phyloP scores from a whole-genome alignment of 2,888 invertebrate species.

The Ceramica pisi region DNA sequence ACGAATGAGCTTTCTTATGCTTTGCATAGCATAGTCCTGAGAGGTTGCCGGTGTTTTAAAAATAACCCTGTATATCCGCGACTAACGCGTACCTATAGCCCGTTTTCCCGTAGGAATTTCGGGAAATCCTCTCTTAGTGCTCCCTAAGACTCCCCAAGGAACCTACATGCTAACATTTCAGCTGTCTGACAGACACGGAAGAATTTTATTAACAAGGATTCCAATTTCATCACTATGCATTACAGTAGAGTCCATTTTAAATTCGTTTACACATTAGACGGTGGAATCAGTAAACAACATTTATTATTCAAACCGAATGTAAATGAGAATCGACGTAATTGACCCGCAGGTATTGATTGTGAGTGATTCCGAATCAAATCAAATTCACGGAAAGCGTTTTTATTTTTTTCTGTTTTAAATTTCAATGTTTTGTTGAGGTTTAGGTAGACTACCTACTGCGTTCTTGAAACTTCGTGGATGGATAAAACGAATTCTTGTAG shows the following conservation, averaged over 20 bases:
- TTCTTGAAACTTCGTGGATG: slow-evolving; percentile 13
- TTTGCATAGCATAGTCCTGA: too few species aligned
- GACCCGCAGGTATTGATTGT: slow-evolving; percentile 54
- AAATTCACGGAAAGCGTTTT: slow-evolving; percentile 25
- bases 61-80: too few species aligned
- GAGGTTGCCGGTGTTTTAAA: too few species aligned
- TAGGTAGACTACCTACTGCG: background rate
- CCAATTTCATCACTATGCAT: background rate
- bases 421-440: slow-evolving; percentile 8
- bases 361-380: slow-evolving; percentile 22
- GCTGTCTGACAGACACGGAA: too few species aligned
- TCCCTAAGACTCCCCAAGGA: too few species aligned
- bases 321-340: slow-evolving; percentile 46
- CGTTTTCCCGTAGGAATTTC: too few species aligned
- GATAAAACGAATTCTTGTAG: too few species aligned
- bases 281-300: slow-evolving; percentile 46
- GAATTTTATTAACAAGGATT: too few species aligned
- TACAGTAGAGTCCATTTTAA: background rate
- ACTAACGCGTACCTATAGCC: too few species aligned
- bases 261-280: slow-evolving; percentile 14
- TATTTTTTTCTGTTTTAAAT: slow-evolving; percentile 24
- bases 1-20: too few species aligned
- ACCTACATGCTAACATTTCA: too few species aligned
- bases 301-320: slow-evolving; percentile 56
- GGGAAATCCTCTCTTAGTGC: too few species aligned